Base-by-base conservation (phyloP, 2,797 vertebrate species). In the Phrynocephalus guinanensis region DNA sequence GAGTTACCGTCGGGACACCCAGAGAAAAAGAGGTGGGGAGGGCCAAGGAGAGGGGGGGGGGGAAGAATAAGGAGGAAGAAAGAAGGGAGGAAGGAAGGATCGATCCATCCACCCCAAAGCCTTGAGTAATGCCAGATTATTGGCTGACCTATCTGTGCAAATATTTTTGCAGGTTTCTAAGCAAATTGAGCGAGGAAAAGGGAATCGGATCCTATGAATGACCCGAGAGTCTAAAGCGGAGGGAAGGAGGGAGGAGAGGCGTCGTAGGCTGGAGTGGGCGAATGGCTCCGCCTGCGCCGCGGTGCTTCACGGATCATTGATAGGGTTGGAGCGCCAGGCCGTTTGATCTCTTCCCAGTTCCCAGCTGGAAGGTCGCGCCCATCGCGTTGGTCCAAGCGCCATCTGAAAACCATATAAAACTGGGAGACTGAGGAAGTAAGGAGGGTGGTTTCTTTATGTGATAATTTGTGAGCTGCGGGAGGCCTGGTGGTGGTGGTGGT, bases 221-320 rank as follows among this genome's bases (percentile, higher is more conserved):
- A 85, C 70, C n/a, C 30, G 30, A 70, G 71, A 70, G 60, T 30
- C 63, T 80, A 80, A 86, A 15, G 1, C 70, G 33, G 80, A 11
- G 13, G 63, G 38, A 1, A 6, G 50, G 30, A 30, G 26, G 44
- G 5, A 60, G 8, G 56, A 16, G 56, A 16, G 56, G 9, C 56
- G 15, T 60, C 56, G 15, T 16, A 60, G 56, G 56, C 56, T 60
- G 56, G 56, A 60, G 9, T 10, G 9, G 18, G 28, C 8, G n/a
- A 24, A 44, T 83, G 72, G 44, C 86, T 56, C 66, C 85, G 26
- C 20, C 66, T 3, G 52, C 73, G 66, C 28, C 30, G n/a, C 28
- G 75, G 72, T 82, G 60, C 73, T 82, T 86, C 82, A 81, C 60
- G 73, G 88, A 79, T 89, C 85, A 89, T 48, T 88, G 82, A 50